phyloP scores from a whole-genome alignment of 2,888 invertebrate species.

The Blastobasis lacticolella region DNA sequence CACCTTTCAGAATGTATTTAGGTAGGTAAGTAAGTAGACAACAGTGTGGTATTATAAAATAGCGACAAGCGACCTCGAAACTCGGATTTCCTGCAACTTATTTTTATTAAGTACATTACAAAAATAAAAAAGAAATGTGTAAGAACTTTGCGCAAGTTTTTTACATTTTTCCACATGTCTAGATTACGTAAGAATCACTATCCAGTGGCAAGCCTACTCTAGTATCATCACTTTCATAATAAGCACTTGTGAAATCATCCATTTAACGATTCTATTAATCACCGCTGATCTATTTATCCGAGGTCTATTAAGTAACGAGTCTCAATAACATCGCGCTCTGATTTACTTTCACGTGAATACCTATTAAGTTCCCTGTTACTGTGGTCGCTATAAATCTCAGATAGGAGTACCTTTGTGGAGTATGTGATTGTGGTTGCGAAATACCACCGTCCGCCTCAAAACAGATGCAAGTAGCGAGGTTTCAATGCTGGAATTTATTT shows the following conservation, averaged over 20 bases:
- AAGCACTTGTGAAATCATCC: slow-evolving; percentile 22
- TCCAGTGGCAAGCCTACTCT: no score
- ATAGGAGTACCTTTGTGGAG: slow-evolving; percentile 3
- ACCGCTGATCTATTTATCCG: slow-evolving; percentile 22
- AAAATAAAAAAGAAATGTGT: no score
- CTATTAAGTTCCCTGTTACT: slow-evolving; percentile 24
- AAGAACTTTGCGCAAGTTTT: no score
- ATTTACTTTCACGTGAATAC: slow-evolving; percentile 32
- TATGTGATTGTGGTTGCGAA: slow-evolving; percentile 20
- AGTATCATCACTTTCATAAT: slow-evolving; percentile 17
- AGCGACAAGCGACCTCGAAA: no score
- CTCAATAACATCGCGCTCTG: slow-evolving; percentile 10
- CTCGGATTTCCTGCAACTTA: no score
- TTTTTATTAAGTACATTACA: no score
- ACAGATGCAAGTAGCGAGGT: slow-evolving; percentile 12
- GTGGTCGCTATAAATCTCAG: slow-evolving; percentile 21
- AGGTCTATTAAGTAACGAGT: slow-evolving; percentile 21
- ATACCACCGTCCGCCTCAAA: slow-evolving; percentile 16
- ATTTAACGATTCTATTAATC: slow-evolving; percentile 26
- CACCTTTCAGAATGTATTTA: no score
- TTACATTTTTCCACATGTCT: no score
- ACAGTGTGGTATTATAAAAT: no score
- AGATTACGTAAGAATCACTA: no score
- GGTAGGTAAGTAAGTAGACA: no score
- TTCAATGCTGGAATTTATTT: slow-evolving; percentile 3